Conservation (phyloP, 2,888 invertebrate genomes). For the Sarcophaga carnaria region DNA sequence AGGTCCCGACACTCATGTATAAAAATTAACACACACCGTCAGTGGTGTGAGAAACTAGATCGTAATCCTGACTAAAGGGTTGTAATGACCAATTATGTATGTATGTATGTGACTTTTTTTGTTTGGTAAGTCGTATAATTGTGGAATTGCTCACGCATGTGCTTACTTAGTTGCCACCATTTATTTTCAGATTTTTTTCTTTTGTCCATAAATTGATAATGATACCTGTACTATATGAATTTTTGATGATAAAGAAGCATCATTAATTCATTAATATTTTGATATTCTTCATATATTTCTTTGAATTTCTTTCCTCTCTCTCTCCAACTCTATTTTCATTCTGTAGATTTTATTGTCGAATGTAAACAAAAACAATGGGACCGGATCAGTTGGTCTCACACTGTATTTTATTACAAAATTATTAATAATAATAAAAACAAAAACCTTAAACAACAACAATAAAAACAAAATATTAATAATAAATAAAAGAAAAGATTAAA, state of each 20-base stretch:
- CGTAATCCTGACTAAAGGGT: too few relatives aligned
- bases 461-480: slow-evolving; percentile 23
- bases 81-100: too few relatives aligned
- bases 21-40: too few relatives aligned
- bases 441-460: too few relatives aligned
- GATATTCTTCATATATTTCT: background rate
- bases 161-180: background rate
- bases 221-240: background rate
- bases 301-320: background rate
- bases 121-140: background rate
- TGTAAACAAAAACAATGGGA: too few relatives aligned
- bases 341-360: slow-evolving; percentile 34
- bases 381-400: background rate
- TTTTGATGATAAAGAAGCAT: slow-evolving; percentile 19
- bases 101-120: too few relatives aligned
- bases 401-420: slow-evolving; percentile 36
- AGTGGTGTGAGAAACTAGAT: too few relatives aligned
- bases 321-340: background rate
- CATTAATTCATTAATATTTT: slow-evolving; percentile 38
- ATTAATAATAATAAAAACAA: slow-evolving; percentile 22
- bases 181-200: background rate
- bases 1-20: too few relatives aligned
- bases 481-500: slow-evolving; percentile 10
- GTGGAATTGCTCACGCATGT: background rate
- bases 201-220: background rate